Conservation (phyloP, 2,113 vertebrate genomes). For the Pelvicachromis taeniatus region DNA sequence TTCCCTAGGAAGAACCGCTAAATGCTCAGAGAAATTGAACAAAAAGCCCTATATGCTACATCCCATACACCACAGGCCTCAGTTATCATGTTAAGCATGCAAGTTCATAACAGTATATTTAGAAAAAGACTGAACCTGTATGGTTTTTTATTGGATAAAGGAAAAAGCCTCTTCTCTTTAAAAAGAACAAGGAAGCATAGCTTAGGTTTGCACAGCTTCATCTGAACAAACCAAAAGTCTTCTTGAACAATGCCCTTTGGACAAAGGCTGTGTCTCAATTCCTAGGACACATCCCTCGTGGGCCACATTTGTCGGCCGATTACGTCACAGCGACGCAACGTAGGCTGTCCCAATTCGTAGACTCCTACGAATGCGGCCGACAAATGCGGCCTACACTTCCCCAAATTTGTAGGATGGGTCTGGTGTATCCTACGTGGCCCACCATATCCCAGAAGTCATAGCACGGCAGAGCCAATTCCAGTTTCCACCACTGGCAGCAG, state of each 20-base stretch:
- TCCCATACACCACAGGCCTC: background rate
- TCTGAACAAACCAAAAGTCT: background rate
- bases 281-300: no score
- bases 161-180: background rate
- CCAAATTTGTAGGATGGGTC: no score
- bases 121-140: background rate
- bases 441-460: no score
- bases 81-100: background rate
- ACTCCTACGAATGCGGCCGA: no score
- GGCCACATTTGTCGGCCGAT: no score
- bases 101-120: background rate
- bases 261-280: no score
- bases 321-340: no score
- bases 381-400: no score
- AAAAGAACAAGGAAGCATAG: background rate
- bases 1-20: background rate
- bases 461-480: no score
- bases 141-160: background rate
- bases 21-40: background rate
- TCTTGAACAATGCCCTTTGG: background rate
- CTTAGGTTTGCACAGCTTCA: background rate
- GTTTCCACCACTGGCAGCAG: no score
- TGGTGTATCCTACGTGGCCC: no score
- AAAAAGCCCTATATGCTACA: background rate
- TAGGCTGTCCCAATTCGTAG: no score